Evolutionary conservation across 2,113 vertebrate genomes (phyloP), one percentile per base, ranked within the genome.

Genomic region (Machaerirhynchus nigripectus): DNA sequence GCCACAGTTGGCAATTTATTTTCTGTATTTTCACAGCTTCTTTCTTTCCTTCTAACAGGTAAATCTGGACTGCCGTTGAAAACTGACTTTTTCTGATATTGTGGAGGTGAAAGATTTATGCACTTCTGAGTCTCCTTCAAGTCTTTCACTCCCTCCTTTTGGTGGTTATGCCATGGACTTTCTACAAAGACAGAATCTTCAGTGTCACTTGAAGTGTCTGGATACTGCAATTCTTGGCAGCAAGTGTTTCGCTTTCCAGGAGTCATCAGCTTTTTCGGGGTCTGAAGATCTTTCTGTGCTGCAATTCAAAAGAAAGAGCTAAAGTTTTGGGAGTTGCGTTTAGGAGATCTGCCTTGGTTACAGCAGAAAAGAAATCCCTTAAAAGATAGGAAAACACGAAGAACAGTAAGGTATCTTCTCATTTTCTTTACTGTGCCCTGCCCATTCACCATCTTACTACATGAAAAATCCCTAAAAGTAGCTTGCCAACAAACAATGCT

Each of bases 181-280:
- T 95, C 98, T 37, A 95, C 71, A 47, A 98, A 95, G 76, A 98
- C 85, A 39, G 97, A 96, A 35, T 98, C 98, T 9, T 98, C 98
- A 31, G 78, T 89, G 70, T 99, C 98, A 70, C 97, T 98, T 16
- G 98, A 73, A 95, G 98, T 97, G 17, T 98, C 98, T 0, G 98
- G 90, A 23, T 97, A 97, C 60, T 95, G 93, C 30, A 93, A 86
- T n/a, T 95, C 64, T 83, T 78, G 96, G 86, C 15, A 94, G 89
- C 6, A 96, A 96, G 65, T 30, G 83, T 30, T 95, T 96, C 68
- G 44, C 49, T 50, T 90, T 76, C 76, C 64, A 84, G 96, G 50
- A 63, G 55, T 71, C 26, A 37, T 20, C 23, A 57, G 14, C 13
- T 79, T 91, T 47, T 57, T 92, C 0, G 7, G 30, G 18, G 37